Evolutionary conservation across 2,888 invertebrate genomes (phyloP), one percentile per base, ranked within the genome.

Genomic region (Lasioglossum oenotherae): DNA sequence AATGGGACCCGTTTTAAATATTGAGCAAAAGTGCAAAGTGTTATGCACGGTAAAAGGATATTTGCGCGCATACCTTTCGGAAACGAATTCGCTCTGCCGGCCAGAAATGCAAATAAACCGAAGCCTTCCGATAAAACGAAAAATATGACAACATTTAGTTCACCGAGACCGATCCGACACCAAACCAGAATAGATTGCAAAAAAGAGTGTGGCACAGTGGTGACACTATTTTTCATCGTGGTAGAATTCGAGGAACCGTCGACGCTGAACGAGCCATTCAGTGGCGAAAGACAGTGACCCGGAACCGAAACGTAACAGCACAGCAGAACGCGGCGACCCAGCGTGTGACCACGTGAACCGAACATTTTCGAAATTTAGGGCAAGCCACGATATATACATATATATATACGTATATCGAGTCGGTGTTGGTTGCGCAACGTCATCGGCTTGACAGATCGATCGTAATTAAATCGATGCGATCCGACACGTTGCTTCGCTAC

Each of bases 401-500:
- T 8, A 49, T 8, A 49, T 49, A 19, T 49, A 19, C 19, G 6
- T 49, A 23, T 84, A 84, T 79, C 80, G 74, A 71, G 64, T 5
- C 75, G 83, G 85, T 86, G 83, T 84, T 84, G 86, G 81, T 81
- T 72, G 84, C 87, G 78, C 86, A 77, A 80, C 81, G 71, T 82
- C 78, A 78, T 85, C 86, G 79, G 85, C 85, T 81, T 86, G 90
- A 90, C 89, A 89, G 92, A 92, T 93, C 93, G 93, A 93, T 93
- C 88, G 93, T 92, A 92, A 93, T 93, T 92, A 91, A 91, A 91
- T 91, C 91, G 89, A 91, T 91, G 87, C 89, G 90, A 91, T 89
- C 88, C 86, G 74, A 80, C 84, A 81, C 84, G 71, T 75, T 57
- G 74, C 78, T 74, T 76, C 84, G 78, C 23, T 80, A 84, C 80